Conservation (phyloP, 2,888 invertebrate species). For the Drosophila ustulata region DNA sequence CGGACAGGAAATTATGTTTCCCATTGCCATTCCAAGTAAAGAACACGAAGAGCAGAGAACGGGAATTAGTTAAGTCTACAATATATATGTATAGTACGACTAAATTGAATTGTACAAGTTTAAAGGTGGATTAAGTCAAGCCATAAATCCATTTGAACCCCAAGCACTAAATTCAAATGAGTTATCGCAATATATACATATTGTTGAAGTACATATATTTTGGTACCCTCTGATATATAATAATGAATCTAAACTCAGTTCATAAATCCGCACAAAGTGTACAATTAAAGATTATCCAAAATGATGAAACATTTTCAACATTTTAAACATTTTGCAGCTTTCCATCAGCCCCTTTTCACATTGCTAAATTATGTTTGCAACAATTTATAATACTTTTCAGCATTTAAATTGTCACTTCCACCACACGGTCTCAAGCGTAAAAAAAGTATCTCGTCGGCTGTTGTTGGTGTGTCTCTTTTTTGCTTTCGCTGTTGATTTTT, state of each 20-base stretch:
- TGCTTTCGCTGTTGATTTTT: background rate
- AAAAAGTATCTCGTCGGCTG: constrained; percentile 23
- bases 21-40: constrained; percentile 41
- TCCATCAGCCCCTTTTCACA: background rate
- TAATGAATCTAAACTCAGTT: constrained; percentile 4
- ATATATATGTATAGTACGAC: constrained; percentile 41
- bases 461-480: constrained; percentile 3
- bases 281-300: constrained; percentile 38
- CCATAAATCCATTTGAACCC: constrained; percentile 64
- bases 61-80: constrained; percentile 15
- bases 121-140: constrained; percentile 79
- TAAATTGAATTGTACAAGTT: constrained; percentile 62
- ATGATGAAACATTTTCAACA: constrained; percentile 14
- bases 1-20: constrained; percentile 68
- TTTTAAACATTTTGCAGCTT: constrained; percentile 7
- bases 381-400: constrained; percentile 41
- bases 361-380: constrained; percentile 41
- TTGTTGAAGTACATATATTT: background rate
- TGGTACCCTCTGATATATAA: background rate
- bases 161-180: constrained; percentile 63
- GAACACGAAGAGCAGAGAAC: constrained; percentile 4
- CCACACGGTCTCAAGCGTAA: constrained; percentile 31
- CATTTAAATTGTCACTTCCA: constrained; percentile 44
- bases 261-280: constrained; percentile 22
- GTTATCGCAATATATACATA: constrained; percentile 31